phyloP scores from a whole-genome alignment of 2,113 vertebrate genomes.

The Dicentrarchus labrax region DNA sequence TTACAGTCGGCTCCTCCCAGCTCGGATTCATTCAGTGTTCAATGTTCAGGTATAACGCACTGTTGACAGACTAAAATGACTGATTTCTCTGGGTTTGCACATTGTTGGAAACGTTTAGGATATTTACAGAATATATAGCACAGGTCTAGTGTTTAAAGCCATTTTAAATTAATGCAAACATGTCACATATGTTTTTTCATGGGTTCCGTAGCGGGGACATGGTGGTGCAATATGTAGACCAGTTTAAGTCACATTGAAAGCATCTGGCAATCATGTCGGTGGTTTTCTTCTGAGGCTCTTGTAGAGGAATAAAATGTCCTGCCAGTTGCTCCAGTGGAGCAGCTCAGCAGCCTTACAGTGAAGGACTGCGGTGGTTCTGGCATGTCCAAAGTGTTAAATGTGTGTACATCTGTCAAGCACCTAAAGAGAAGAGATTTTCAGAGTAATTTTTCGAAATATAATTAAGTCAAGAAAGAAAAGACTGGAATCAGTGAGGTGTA shows the following conservation, averaged over 20 bases:
- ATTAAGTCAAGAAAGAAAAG: not conserved
- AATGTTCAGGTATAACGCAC: too few relatives aligned
- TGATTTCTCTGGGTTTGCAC: too few relatives aligned
- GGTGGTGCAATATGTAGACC: not conserved
- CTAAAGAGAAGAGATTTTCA: not conserved
- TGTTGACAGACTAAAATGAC: too few relatives aligned
- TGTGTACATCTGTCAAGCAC: conserved; percentile 19
- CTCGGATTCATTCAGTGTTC: too few relatives aligned
- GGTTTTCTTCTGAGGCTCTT: not conserved
- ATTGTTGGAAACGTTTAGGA: too few relatives aligned
- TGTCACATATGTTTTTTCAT: not conserved
- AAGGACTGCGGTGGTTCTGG: conserved; percentile 25
- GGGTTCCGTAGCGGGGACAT: not conserved
- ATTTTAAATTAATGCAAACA: too few relatives aligned
- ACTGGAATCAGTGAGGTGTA: not conserved
- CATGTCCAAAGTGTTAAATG: conserved; percentile 17
- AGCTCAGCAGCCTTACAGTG: conserved; percentile 3
- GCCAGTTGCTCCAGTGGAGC: conserved; percentile 44
- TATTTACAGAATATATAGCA: too few relatives aligned
- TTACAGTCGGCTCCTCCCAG: too few relatives aligned
- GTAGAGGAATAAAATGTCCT: conserved; percentile 40
- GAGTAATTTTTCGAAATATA: not conserved
- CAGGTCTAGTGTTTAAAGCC: too few relatives aligned
- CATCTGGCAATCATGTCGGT: conserved; percentile 11
- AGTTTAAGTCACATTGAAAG: conserved; percentile 14